phyloP scores from a whole-genome alignment of 1,140 invertebrate genomes.

The Camponotus vicinus region DNA sequence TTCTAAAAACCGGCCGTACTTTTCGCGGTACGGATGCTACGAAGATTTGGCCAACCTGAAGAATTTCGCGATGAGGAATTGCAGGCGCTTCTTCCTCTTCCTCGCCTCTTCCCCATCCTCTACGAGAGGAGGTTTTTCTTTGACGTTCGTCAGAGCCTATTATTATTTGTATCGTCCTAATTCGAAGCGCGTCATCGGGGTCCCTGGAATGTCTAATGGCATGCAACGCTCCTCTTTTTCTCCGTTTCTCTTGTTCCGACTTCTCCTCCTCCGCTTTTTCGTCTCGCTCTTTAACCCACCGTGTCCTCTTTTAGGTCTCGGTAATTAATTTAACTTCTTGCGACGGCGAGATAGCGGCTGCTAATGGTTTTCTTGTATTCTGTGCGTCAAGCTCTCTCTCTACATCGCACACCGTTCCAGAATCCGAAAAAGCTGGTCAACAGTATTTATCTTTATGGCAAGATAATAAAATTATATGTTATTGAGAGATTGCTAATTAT shows the following conservation, averaged over 20 bases:
- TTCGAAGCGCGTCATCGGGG: constrained; percentile 81
- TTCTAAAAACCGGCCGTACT: constrained; percentile 80
- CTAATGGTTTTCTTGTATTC: constrained; percentile 85
- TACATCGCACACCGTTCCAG: too few relatives aligned
- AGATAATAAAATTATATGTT: too few relatives aligned
- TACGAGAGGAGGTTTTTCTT: constrained; percentile 68
- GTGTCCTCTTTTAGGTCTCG: constrained; percentile 66
- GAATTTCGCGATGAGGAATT: constrained; percentile 75
- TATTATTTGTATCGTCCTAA: constrained; percentile 83
- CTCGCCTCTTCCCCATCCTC: neutral
- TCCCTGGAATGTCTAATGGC: constrained; percentile 77
- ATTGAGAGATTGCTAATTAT: too few relatives aligned
- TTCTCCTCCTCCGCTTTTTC: constrained; percentile 38
- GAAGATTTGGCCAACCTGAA: constrained; percentile 27
- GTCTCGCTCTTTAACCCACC: constrained; percentile 63
- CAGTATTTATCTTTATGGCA: too few relatives aligned
- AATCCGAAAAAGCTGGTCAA: too few relatives aligned
- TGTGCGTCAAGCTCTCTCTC: constrained; percentile 62
- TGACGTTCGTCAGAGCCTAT: constrained; percentile 47
- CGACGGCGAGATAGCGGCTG: constrained; percentile 80
- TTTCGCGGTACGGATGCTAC: constrained; percentile 77
- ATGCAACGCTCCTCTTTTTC: constrained; percentile 64
- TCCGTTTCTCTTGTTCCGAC: constrained; percentile 35
- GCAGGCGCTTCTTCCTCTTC: neutral
- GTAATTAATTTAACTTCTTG: constrained; percentile 87